Base-by-base conservation (phyloP, 2,113 vertebrate species). In the Coptodon bakossiorum region DNA sequence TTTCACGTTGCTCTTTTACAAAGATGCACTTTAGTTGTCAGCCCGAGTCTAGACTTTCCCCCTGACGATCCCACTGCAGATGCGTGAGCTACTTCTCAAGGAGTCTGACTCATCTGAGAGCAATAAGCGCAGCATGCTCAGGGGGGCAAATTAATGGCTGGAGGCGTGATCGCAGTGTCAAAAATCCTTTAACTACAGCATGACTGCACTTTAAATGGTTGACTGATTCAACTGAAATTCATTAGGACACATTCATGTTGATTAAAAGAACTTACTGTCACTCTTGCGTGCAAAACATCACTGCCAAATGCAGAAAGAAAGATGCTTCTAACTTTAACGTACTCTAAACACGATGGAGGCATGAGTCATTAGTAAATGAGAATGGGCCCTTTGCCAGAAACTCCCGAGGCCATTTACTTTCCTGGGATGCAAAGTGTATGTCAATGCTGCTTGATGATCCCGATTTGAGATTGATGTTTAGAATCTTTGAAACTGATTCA, bases 61-160 rank as follows among this genome's bases (percentile, higher is more conserved):
- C 52, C 48, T 81, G 80, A 88, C 43, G 79, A 92, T 88, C 80
- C 68, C 86, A 11, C 36, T 50, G 82, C 40, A 52, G 87, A 91
- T 86, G 84, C 45, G 54, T 59, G 53, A 85, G 45, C 81, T 50
- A 52, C 40, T 66, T 80, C 84, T 92, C 45, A 80, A 89, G 82
- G 63, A 88, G 91, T 84, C 90, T 93, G 94, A 95, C 86, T 95
- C 93, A 93, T 94, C 81, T 22, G 29, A 87, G 80, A 38, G 86
- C 52, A 87, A 53, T 57, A 31, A 80, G 43, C 83, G 84, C 84
- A 82, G 54, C 86, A 8, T 4, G 85, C 50, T 61, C 34, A 22
- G 81, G 34, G 83, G 81, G 81, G 50, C 5, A 56, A 82, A 85
- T 86, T 84, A 86, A 90, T 86, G 83, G 57, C 88, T 86, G 12